Base-by-base conservation (phyloP, 1,140 invertebrate species). In the Calephelis nemesis region DNA sequence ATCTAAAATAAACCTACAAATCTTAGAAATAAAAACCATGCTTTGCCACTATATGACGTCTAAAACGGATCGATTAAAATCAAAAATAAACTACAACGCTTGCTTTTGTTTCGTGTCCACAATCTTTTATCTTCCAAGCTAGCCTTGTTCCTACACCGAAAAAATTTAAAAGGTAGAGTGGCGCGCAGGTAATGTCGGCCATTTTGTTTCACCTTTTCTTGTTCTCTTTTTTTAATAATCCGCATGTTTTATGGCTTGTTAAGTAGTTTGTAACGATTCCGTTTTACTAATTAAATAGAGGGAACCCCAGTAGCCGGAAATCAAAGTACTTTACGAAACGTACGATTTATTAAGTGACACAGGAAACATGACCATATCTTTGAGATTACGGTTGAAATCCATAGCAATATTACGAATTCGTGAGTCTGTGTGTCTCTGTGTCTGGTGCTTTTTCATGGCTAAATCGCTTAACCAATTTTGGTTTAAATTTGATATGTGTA, bases 51-150 rank as follows among this genome's bases (percentile, higher is more conserved):
- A 70, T 65, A 71, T 69, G 64, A 75, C 75, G 73, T 76, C 76
- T 69, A 81, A 85, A 86, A 82, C 81, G 82, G 81, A 76, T 54
- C 79, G 85, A 85, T 85, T 85, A 83, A 83, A 84, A 82, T 80
- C 81, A 84, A 83, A 89, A 86, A 79, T 78, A 88, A 89, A 87
- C 85, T 87, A 87, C 85, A 82, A 78, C 77, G 74, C 69, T 65
- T 75, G 76, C 83, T 87, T 88, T 89, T 89, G 84, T 89, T 79
- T 89, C 83, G 81, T 87, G 87, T 89, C 83, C 87, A 87, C 87
- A 81, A 75, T 79, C 81, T 82, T 83, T 84, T 87, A 78, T 82
- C 69, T 74, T 76, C 74, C 71, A 78, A 75, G 77, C 76, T 74
- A 74, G 66, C 73, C 77, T 75, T 72, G 77, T 50, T 13, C 48